Percentiles rank a stretch among this genome's conserved stretches.
phyloP scores from a whole-genome alignment of 2,888 invertebrate genomes.

The Zootermopsis nevadensis region DNA sequence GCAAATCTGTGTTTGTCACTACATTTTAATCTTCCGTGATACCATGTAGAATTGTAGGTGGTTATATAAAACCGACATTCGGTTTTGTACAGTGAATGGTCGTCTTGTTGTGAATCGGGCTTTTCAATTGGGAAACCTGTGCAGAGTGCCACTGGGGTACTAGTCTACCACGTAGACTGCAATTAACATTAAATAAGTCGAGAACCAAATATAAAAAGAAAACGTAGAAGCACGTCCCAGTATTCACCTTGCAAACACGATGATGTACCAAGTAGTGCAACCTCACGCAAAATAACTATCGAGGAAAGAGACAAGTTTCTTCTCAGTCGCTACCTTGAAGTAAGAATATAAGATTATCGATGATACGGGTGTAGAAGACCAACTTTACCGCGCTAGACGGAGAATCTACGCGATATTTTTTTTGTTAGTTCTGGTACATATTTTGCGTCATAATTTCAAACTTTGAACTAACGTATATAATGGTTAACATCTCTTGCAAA shows the following conservation, averaged over 20 bases:
- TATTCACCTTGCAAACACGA: constrained; percentile 41
- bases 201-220: constrained; percentile 23
- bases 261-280: neutral
- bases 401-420: too few relatives aligned
- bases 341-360: too few relatives aligned
- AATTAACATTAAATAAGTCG: constrained; percentile 47
- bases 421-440: too few relatives aligned
- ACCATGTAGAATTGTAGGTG: too few relatives aligned
- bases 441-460: too few relatives aligned
- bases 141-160: neutral
- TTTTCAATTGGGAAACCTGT: neutral
- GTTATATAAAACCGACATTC: neutral
- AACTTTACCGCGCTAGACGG: too few relatives aligned
- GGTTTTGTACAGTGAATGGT: neutral
- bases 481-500: too few relatives aligned
- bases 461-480: too few relatives aligned
- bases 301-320: constrained; percentile 11
- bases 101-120: constrained; percentile 21
- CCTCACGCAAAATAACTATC: too few relatives aligned
- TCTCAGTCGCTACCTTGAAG: neutral
- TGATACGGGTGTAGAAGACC: too few relatives aligned
- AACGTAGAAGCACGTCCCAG: neutral
- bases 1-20: too few relatives aligned
- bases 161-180: constrained; percentile 39
- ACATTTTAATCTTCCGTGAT: too few relatives aligned